Conservation (phyloP, 2,888 invertebrate genomes). For the Panzeria rudis region DNA sequence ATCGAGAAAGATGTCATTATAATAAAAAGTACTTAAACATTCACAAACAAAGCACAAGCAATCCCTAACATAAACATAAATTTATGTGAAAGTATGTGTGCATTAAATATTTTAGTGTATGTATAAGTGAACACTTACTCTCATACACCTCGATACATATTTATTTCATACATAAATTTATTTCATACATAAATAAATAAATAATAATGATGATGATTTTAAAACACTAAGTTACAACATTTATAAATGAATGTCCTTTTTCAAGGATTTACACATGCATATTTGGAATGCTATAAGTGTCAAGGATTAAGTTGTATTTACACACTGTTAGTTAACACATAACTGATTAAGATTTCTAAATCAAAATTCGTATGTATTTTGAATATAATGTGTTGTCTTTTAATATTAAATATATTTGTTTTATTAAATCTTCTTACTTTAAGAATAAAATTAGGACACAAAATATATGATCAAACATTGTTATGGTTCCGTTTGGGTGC, state of each 20-base stretch:
- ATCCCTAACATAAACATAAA: constrained; percentile 3
- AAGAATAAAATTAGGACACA: too few species aligned
- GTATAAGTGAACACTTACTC: not conserved
- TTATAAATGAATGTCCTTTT: constrained; percentile 22
- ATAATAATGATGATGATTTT: constrained; percentile 14
- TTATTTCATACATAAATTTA: not conserved
- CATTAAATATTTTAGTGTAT: constrained; percentile 23
- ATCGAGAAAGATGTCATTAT: constrained; percentile 12
- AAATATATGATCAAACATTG: too few species aligned
- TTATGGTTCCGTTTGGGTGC: too few species aligned
- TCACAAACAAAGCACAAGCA: constrained; percentile 1
- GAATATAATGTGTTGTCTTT: constrained; percentile 3
- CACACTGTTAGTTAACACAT: constrained; percentile 73
- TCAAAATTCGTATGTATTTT: constrained; percentile 38
- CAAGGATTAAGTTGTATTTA: constrained; percentile 79
- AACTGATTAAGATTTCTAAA: constrained; percentile 62
- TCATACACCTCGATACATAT: too few species aligned
- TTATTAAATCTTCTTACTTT: constrained; percentile 21
- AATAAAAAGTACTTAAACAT: constrained; percentile 39
- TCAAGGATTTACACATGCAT: not conserved
- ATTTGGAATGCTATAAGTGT: constrained; percentile 74
- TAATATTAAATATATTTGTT: constrained; percentile 25
- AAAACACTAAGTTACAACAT: not conserved
- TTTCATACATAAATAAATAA: constrained; percentile 1
- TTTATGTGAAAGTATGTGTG: constrained; percentile 1